phyloP scores from a whole-genome alignment of 2,888 invertebrate species.

The Pterobdella sp. region DNA sequence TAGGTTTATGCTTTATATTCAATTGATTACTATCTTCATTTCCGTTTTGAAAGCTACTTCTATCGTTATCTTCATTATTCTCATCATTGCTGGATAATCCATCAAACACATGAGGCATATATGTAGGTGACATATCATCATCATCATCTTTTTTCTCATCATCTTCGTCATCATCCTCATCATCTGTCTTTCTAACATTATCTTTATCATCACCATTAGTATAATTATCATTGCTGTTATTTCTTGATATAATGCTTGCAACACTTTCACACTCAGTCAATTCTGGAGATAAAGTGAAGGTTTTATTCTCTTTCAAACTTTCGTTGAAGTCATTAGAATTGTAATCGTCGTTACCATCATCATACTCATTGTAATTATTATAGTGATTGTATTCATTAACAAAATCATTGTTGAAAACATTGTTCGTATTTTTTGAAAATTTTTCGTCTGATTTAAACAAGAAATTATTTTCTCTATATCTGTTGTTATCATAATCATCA shows the following conservation, averaged over 20 bases:
- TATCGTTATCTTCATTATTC: not conserved
- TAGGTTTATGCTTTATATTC: not conserved
- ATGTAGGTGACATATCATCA: slow-evolving; percentile 4
- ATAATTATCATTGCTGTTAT: not conserved
- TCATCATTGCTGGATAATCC: not conserved
- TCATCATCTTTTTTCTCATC: slow-evolving; percentile 9
- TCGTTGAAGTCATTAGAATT: not conserved
- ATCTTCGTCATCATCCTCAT: slow-evolving; percentile 46
- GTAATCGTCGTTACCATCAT: not conserved
- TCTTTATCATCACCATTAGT: slow-evolving; percentile 1
- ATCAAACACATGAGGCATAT: not conserved
- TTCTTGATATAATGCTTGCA: slow-evolving; percentile 57
- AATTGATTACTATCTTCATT: not conserved
- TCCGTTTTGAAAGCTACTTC: not conserved
- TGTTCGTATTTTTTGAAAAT: not conserved
- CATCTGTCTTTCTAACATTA: slow-evolving; percentile 57
- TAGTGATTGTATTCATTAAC: not conserved
- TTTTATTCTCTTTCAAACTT: slow-evolving; percentile 11
- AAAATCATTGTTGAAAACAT: not conserved
- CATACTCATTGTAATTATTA: not conserved
- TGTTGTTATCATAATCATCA: slow-evolving; percentile 12
- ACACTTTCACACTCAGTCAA: slow-evolving; percentile 85
- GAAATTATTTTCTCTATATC: not conserved
- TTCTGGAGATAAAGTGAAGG: slow-evolving; percentile 66
- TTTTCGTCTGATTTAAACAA: not conserved